A percentile compares a stretch with the other conserved stretches of the same genome.
These are phyloP conservation scores for Myodes glareolus DNA, from an alignment of 2,113 vertebrate genomes.

Conservation along the genomic window DNA sequence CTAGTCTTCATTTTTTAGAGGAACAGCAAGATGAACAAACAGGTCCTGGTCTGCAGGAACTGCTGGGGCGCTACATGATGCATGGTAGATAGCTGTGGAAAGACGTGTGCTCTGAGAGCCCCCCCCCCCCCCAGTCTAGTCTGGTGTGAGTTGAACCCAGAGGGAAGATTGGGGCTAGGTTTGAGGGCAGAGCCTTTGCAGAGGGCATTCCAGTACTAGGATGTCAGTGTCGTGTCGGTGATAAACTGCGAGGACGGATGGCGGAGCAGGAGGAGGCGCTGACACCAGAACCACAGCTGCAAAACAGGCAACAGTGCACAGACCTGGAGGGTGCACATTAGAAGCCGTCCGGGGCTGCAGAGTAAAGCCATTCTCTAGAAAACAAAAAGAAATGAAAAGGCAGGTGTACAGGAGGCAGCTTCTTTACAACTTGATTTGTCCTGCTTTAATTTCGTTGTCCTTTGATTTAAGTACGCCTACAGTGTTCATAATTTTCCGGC, in stretches of 20 bases:
- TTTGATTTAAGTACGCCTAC: background rate
- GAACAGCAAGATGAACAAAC: background rate
- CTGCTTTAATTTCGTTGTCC: background rate
- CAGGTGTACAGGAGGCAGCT: background rate
- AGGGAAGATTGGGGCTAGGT: background rate
- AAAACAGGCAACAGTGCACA: background rate
- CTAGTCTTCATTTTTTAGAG: background rate
- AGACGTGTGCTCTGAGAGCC: too few relatives aligned
- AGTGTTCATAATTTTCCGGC: background rate
- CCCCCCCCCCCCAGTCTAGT: background rate
- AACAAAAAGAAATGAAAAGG: background rate
- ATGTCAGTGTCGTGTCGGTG: background rate
- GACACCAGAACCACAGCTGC: background rate
- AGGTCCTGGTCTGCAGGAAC: background rate
- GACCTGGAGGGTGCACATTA: too few relatives aligned
- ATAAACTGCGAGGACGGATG: background rate
- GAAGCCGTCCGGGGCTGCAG: background rate
- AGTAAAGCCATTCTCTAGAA: background rate
- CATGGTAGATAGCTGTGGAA: background rate
- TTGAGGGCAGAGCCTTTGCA: background rate
- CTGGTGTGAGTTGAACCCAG: background rate
- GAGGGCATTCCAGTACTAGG: background rate
- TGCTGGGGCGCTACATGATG: background rate
- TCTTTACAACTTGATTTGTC: background rate
- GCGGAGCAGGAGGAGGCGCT: background rate